Base-by-base conservation (phyloP, 64 coral and sea anemone species). In the Montipora sp. region DNA sequence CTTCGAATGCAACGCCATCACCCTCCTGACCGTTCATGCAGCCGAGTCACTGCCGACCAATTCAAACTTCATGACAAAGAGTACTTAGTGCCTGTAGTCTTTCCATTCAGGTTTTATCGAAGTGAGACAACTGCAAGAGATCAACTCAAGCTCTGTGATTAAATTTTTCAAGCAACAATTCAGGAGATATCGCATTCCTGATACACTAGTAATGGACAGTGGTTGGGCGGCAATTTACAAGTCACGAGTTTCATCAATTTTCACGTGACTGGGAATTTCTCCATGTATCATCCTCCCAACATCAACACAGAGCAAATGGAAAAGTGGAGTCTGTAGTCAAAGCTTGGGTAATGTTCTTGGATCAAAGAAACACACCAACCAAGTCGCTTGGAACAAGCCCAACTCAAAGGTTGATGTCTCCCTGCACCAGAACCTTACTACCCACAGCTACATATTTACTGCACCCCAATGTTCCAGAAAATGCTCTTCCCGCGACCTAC, bases 101-200 rank as follows among this genome's bases (percentile, higher is more conserved):
- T 87, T n/a, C 60, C 87, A 93, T 48, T 69, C 83, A 8, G 73
- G 77, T 19, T 93, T 87, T 23, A 74, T 87, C 2, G 76, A 93
- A 73, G 72, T 88, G 1, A 79, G 87, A 20, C 3, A 77, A 16
- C 8, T 93, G 21, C 12, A 75, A 16, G 59, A 73, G 20, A 84
- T 48, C 12, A 55, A 73, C 2, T 78, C 91, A 7, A 55, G 7
- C 11, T n/a, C 70, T 7, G 75, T 87, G 75, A 78, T 80, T 12
- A 7, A 80, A 24, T 47, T 75, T 27, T 72, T 83, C 7, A 73
- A 75, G 53, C 13, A 59, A 55, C 80, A 84, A 11, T 83, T 91
- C 27, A 67, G 77, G 10, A 91, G 89, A 92, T 27, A 58, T 47
- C 69, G 70, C 12, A 83, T 92, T 5, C 90, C 80, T 43, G 80